Evolutionary conservation across 2,888 invertebrate species (phyloP), one percentile per base, ranked within the genome.

Genomic region (Tubiluchus corallicola): DNA sequence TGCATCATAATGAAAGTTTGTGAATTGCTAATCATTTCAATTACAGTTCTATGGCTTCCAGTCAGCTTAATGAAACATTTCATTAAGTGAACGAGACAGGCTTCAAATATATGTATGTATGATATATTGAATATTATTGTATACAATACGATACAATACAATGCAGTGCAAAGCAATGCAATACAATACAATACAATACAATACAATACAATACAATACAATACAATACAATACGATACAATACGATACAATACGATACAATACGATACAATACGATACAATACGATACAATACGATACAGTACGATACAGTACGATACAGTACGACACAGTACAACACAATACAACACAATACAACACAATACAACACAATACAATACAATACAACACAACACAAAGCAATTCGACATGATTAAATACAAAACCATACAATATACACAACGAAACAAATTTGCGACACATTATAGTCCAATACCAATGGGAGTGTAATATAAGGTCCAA

Each of bases 121-220:
- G n/a, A n/a, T n/a, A n/a, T n/a, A n/a, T n/a, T n/a, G n/a, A n/a
- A n/a, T n/a, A n/a, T n/a, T n/a, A n/a, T n/a, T n/a, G n/a, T n/a
- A 29, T n/a, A 29, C n/a, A 29, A 29, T n/a, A 29, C n/a, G 29
- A 29, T n/a, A 29, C n/a, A 29, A 29, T n/a, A 29, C n/a, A 29
- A n/a, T 9, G 9, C 29, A 29, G n/a, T n/a, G n/a, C 29, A 29
- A 29, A 9, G 29, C 29, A 29, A 29, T n/a, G n/a, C 29, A 29
- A 29, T n/a, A n/a, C 29, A 29, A 29, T n/a, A 29, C 29, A 29
- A 29, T n/a, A 29, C 29, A 29, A 29, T n/a, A 29, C 29, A 29
- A 29, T n/a, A 29, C 29, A 29, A 29, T n/a, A 29, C 29, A 29
- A 9, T 9, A 29, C 29, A 29, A 29, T n/a, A 29, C 29, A 29